Conservation (phyloP, 2,113 vertebrate genomes). For the Sinocyclocheilus anophthalmus region DNA sequence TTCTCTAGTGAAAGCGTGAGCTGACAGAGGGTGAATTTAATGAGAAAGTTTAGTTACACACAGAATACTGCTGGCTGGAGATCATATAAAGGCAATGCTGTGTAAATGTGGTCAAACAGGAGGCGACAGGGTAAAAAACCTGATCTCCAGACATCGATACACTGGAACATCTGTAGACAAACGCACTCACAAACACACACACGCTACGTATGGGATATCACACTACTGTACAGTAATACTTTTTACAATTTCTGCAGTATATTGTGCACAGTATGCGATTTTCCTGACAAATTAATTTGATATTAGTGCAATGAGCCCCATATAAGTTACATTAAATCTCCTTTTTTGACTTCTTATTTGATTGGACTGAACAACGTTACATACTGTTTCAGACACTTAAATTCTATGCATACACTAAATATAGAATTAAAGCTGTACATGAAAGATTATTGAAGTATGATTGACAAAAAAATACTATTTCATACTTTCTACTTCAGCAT, state of each 20-base stretch:
- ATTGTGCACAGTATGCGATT: neutral
- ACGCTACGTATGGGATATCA: neutral
- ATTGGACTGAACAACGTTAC: neutral
- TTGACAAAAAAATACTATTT: neutral
- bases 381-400: neutral
- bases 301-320: neutral
- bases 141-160: neutral
- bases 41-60: slow-evolving; percentile 1
- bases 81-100: neutral
- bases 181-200: neutral
- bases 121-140: neutral
- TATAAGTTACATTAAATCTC: neutral
- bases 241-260: neutral
- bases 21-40: neutral
- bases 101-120: neutral
- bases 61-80: neutral
- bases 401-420: no score
- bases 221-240: neutral
- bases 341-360: neutral
- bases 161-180: neutral
- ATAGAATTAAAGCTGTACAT: no score
- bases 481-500: neutral
- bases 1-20: slow-evolving; percentile 8
- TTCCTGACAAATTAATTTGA: neutral
- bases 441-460: neutral